Evolutionary conservation across 35 echinoderm and acorn worm genomes (phyloP).

Genomic region (Hemicentrotus pulcherrimus): DNA sequence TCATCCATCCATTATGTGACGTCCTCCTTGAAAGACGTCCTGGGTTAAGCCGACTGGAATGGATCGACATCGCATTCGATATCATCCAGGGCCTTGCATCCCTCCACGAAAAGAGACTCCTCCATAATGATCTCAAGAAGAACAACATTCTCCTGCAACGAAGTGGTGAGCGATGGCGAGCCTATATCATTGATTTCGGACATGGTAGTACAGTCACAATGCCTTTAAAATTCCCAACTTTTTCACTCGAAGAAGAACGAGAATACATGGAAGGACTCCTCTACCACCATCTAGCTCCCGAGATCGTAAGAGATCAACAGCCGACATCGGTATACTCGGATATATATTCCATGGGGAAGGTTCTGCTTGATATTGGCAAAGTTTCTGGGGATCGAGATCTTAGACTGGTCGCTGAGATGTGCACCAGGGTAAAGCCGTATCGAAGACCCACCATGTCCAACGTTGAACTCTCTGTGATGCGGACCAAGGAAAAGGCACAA

Average conservation of each 20-base stretch:
- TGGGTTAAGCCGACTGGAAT: constrained; percentile 6
- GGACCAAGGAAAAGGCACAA: not conserved
- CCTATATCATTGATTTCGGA: constrained; percentile 42
- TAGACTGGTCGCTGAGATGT: constrained; percentile 20
- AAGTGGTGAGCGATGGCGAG: constrained; percentile 33
- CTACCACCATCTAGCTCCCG: constrained; percentile 38
- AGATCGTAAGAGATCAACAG: constrained; percentile 16
- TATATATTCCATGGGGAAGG: constrained; percentile 21
- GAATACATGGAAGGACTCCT: constrained; percentile 21
- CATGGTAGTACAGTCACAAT: constrained; percentile 32
- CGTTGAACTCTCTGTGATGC: not conserved
- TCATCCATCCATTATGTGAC: not conserved
- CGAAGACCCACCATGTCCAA: constrained; percentile 9
- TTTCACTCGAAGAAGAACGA: not conserved
- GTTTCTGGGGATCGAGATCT: constrained; percentile 13
- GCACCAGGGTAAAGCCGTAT: constrained; percentile 10
- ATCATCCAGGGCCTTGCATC: constrained; percentile 21
- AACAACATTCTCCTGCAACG: constrained; percentile 36
- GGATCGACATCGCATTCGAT: constrained; percentile 47
- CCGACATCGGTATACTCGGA: constrained; percentile 13
- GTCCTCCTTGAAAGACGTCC: not conserved
- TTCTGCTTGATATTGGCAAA: not conserved
- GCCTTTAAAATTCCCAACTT: not conserved
- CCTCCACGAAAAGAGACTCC: constrained; percentile 33
- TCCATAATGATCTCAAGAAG: constrained; percentile 44